Base-by-base conservation (phyloP, 2,113 vertebrate species). In the Melanerpes aurifrons region DNA sequence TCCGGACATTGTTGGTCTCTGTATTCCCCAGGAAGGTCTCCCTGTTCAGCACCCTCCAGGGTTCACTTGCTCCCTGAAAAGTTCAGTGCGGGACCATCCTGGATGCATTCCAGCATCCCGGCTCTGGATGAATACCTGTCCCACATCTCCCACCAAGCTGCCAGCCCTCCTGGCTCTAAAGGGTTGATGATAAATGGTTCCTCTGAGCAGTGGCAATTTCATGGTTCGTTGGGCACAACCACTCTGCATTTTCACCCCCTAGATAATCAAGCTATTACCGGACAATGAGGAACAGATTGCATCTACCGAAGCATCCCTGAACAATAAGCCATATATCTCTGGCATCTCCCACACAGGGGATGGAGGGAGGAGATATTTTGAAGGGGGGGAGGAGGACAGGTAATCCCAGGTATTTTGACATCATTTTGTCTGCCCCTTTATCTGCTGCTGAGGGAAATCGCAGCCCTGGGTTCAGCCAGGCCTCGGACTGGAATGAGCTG, bases 241-340 rank as follows among this genome's bases (percentile, higher is more conserved):
- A 91, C 87, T 89, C 90, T 17, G 82, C 90, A 37, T 94, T 95
- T 93, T 62, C 63, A 28, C 32, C 81, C 87, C 47, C 74, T n/a
- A 48, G 91, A 93, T 95, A 96, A 96, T 93, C 79, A 96, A 94
- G 96, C 95, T 86, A 87, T 96, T 93, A 95, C 25, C 32, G 61
- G 96, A 92, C 94, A 94, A 96, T 69, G 89, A 97, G 94, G 92
- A 91, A 66, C 89, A 94, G 96, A 96, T 95, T 88, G 84, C 92
- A 93, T 95, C 90, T 77, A n/a, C 68, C 3, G 9, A 28, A 47
- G 61, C 56, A 29, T 47, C 94, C 81, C 81, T 1, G 3, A 62
- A 74, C 82, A 64, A 78, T 62, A 57, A 21, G 24, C 26, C 18
- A 25, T 3, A 8, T 31, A 93, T 86, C 87, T 87, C 80, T 3